Conservation (phyloP, 2,888 invertebrate species). For the Cantharis rustica region DNA sequence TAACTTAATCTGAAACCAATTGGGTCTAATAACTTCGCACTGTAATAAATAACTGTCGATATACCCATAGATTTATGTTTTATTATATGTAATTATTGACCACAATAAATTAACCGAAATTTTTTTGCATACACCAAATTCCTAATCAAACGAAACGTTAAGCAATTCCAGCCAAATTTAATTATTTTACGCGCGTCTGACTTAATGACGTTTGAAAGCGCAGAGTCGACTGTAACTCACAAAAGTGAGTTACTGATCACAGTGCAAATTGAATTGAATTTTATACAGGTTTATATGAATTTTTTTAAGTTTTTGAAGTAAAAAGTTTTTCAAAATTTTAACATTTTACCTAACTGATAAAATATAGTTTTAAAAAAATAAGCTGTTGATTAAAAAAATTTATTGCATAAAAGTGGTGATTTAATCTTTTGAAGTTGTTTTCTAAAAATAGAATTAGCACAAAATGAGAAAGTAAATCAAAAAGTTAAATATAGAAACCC, state of each 20-base stretch:
- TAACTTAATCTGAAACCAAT: not conserved
- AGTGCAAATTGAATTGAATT: too few species aligned
- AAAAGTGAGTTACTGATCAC: too few species aligned
- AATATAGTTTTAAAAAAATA: too few species aligned
- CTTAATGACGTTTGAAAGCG: too few species aligned
- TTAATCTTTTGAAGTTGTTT: not conserved
- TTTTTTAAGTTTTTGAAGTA: too few species aligned
- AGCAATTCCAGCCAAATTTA: too few species aligned
- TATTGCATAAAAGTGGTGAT: not conserved
- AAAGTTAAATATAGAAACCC: not conserved
- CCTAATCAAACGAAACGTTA: not conserved
- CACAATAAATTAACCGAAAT: not conserved
- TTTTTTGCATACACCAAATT: not conserved
- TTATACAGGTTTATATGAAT: too few species aligned
- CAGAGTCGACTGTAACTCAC: too few species aligned
- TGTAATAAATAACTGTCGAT: not conserved
- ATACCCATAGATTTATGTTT: not conserved
- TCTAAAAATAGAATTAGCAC: not conserved
- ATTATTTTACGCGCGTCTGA: too few species aligned
- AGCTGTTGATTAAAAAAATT: too few species aligned
- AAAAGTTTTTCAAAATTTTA: too few species aligned
- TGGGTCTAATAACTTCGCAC: not conserved
- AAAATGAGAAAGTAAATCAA: not conserved
- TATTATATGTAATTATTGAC: not conserved
- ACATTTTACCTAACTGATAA: too few species aligned